Evolutionary conservation across 1,140 invertebrate genomes (phyloP), one percentile per base, ranked within the genome.

Genomic region (Penaeus chinensis): DNA sequence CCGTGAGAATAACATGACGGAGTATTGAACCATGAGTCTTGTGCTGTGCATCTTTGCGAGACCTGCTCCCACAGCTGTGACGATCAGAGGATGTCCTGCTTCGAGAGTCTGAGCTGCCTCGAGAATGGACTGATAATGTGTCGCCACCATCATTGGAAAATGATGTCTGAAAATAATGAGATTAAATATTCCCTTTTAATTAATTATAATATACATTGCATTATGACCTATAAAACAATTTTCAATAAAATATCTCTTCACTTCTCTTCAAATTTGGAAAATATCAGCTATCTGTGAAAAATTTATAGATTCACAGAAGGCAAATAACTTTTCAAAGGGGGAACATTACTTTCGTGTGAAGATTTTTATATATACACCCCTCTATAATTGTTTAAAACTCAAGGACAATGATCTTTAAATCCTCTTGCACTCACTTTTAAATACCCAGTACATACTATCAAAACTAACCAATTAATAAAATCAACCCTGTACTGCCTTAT

Each of bases 1-100:
- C 96, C 93, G 96, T 96, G 20, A 98, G 92, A 76, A 96, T 94
- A 47, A 96, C 95, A 92, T 97, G 96, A 76, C 96, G 94, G 88
- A 97, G 92, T 87, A 97, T 95, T 62, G 95, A 95, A 77, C 95
- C 95, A 90, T 94, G 93, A 22, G 92, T 91, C 87, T 91, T 92
- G 81, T 91, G 91, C 74, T 87, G 88, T 79, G 86, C 85, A 69
- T 89, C 90, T 85, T 90, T 92, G 85, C 88, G 92, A 84, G 65
- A 86, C 65, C 89, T 90, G 85, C 88, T 91, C 87, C 80, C 82
- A 22, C 83, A 65, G 60, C 90, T 91, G 76, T 88, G 85, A 83
- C 90, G 90, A 37, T 91, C 91, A 32, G 80, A 88, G 24, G 87
- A 89, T 5, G 90, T 91, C 66, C 91, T 88, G 85, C 91, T 92